These are phyloP conservation scores for Alces alces DNA, from an alignment of 2,113 vertebrate species.

Conservation along the genomic window DNA sequence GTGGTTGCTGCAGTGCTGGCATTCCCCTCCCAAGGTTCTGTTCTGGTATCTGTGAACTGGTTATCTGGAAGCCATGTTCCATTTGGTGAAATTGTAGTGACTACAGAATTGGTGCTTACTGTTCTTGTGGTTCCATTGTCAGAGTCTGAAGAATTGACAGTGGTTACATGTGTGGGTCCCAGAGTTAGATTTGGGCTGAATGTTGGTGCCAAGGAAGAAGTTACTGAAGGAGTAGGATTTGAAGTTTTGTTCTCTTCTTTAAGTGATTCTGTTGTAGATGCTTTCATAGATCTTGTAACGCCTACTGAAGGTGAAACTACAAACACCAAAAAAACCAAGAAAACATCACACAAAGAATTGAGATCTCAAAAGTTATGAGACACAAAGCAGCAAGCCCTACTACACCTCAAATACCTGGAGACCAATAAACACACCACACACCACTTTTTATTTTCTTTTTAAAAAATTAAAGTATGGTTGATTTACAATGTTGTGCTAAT, in stretches of 20 bases:
- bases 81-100: constrained; percentile 62
- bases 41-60: constrained; percentile 27
- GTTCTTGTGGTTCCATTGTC: constrained; percentile 64
- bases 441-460: not conserved
- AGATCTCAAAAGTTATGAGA: constrained; percentile 31
- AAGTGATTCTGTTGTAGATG: constrained; percentile 47
- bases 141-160: constrained; percentile 57
- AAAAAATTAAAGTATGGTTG: not conserved
- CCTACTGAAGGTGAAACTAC: constrained; percentile 63
- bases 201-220: constrained; percentile 38
- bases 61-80: not conserved
- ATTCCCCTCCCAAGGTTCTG: constrained; percentile 61
- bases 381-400: not conserved
- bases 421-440: not conserved
- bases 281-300: constrained; percentile 68
- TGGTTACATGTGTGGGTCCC: constrained; percentile 54
- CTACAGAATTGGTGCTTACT: constrained; percentile 20
- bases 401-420: not conserved
- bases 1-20: constrained; percentile 72
- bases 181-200: constrained; percentile 59
- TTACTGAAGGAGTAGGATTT: constrained; percentile 66
- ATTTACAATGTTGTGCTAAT: not conserved
- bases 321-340: constrained; percentile 2
- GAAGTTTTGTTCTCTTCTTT: constrained; percentile 62
- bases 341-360: constrained; percentile 6